Base-by-base conservation (phyloP, 1,140 invertebrate genomes). In the Marisa cornuarietis region DNA sequence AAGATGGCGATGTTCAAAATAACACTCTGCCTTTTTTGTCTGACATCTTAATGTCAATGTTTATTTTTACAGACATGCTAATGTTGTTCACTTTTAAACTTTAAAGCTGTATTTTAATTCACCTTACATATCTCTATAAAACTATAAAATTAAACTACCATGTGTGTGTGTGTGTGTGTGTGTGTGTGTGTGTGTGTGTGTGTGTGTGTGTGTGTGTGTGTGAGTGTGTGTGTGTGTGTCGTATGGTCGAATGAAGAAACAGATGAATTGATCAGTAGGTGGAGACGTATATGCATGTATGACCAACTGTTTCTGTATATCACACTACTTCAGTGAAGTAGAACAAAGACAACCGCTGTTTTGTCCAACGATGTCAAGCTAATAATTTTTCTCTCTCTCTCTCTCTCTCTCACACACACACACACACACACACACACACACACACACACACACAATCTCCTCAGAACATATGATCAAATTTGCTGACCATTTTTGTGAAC, bases 201-300 rank as follows among this genome's bases (percentile, higher is more conserved):
- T 42, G 51, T 73, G 71, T 49, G 31, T 73, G 51, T 73, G 51
- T 73, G 31, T 73, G 51, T 52, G 71, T 68, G 71, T 73, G 31
- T 42, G 51, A 31, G 51, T 49, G 31, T 73, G 71, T 49, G 51
- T 42, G n/a, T n/a, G n/a, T 65, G 7, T 4, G n/a, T 2, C 62
- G 62, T 65, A 24, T 65, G 62, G 18, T 4, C 7, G 62, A 18
- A 65, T 6, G 62, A 65, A 65, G 18, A 24, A 18, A 65, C n/a
- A 65, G 18, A 65, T 65, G 62, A 20, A 65, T 2, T 20, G 18
- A 65, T 24, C 18, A 20, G 18, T 65, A 65, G 2, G 62, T 65
- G 62, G 18, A 63, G n/a, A 68, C 66, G 5, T 31, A 68, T 22
- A n/a, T 31, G 42, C 66, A n/a, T 22, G n/a, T 22, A 9, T 65